These are phyloP conservation scores for Thamnophis sirtalis DNA, from an alignment of 2,113 vertebrate species.

Conservation along the genomic window DNA sequence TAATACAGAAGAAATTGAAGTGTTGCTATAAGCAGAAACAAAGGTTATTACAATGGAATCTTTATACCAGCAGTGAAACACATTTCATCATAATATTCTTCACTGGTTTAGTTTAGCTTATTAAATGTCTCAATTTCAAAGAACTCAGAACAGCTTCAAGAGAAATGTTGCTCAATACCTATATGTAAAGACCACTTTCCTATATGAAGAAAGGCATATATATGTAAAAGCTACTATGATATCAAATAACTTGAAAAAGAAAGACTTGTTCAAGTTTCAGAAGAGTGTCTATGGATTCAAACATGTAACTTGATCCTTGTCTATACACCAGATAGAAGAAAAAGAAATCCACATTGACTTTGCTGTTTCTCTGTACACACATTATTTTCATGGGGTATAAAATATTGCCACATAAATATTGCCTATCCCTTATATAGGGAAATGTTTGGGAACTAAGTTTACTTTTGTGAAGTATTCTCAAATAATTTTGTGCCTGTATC, in stretches of 20 bases:
- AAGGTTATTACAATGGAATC: neutral
- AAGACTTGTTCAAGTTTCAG: neutral
- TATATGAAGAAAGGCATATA: neutral
- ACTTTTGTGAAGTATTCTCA: neutral
- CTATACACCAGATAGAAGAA: neutral
- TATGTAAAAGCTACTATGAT: neutral
- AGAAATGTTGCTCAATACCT: too few species aligned
- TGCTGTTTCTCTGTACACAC: neutral
- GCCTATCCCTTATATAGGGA: too few species aligned
- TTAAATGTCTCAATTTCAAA: too few species aligned
- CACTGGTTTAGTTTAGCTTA: too few species aligned
- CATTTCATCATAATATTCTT: too few species aligned
- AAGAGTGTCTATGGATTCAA: neutral
- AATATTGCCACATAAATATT: too few species aligned
- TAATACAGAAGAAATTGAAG: too few species aligned
- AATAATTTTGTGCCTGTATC: neutral
- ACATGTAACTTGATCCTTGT: neutral
- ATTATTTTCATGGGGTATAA: neutral
- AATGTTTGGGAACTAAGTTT: neutral
- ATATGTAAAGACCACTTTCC: too few species aligned
- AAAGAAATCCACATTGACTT: neutral
- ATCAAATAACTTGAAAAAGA: neutral
- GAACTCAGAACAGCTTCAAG: too few species aligned
- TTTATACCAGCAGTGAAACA: too few species aligned
- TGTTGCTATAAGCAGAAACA: too few species aligned